Evolutionary conservation across 2,888 invertebrate genomes (phyloP).

Genomic region (Heliothis peltigera): DNA sequence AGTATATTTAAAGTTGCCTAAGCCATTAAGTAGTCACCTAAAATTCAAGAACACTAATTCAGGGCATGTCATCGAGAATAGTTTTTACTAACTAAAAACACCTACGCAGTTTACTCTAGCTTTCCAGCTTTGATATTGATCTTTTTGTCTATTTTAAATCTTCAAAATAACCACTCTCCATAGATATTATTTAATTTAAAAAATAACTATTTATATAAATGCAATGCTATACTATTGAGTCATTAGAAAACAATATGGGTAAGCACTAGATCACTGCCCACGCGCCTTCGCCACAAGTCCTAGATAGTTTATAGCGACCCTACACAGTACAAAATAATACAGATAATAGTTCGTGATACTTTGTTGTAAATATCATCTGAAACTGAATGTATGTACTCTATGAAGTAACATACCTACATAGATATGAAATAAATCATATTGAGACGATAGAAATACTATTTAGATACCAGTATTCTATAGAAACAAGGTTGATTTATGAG

Average conservation of each 20-base stretch:
- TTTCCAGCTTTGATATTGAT: neutral
- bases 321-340: constrained; percentile 71
- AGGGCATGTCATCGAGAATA: neutral
- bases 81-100: neutral
- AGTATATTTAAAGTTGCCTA: neutral
- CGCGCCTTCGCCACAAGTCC: constrained; percentile 80
- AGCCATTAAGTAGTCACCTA: neutral
- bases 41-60: neutral
- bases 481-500: too few relatives aligned
- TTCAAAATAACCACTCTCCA: neutral
- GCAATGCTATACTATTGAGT: constrained; percentile 72
- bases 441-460: too few relatives aligned
- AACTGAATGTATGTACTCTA: constrained; percentile 23
- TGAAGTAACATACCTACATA: too few relatives aligned
- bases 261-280: constrained; percentile 82
- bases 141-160: neutral
- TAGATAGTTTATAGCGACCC: constrained; percentile 81
- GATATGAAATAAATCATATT: too few relatives aligned
- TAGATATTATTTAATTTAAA: neutral
- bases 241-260: constrained; percentile 87
- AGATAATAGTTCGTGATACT: constrained; percentile 62
- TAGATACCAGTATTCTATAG: too few relatives aligned
- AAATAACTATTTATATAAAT: too few relatives aligned
- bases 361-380: constrained; percentile 24
- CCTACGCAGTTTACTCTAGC: neutral